phyloP scores from a whole-genome alignment of 2,113 vertebrate species.

The Arothron firmamentum region DNA sequence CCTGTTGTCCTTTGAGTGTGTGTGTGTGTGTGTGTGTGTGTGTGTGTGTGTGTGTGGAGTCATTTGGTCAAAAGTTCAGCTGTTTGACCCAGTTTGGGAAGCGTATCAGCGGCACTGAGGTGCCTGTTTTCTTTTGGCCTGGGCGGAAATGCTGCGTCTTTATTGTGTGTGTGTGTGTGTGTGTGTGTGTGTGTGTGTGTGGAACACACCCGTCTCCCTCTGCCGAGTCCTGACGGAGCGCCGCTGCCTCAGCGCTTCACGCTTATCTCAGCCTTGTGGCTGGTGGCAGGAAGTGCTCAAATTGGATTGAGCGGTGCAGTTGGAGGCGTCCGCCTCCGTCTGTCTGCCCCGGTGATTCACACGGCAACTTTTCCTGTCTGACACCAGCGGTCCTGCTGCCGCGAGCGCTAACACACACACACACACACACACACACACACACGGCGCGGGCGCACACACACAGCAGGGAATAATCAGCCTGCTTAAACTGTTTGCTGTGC shows the following conservation, averaged over 20 bases:
- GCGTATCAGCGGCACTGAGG: not conserved
- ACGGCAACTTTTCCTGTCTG: slow-evolving; percentile 18
- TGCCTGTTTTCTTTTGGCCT: not conserved
- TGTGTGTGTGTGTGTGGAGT: no score
- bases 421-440: not conserved
- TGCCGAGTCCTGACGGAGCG: not conserved
- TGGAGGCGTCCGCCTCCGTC: slow-evolving; percentile 43
- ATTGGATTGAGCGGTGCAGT: slow-evolving; percentile 56
- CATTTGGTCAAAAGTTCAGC: slow-evolving; percentile 54
- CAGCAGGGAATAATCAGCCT: slow-evolving; percentile 39
- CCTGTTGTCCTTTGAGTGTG: no score
- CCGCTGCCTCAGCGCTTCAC: slow-evolving; percentile 1
- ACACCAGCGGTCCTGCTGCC: slow-evolving; percentile 13
- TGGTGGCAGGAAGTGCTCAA: slow-evolving; percentile 45
- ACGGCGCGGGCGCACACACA: not conserved
- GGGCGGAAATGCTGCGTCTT: no score
- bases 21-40: no score
- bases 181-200: not conserved
- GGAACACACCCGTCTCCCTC: no score
- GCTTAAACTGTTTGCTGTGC: slow-evolving; percentile 23
- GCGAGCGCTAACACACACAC: slow-evolving; percentile 6
- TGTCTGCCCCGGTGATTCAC: slow-evolving; percentile 37
- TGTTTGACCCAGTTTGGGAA: slow-evolving; percentile 41
- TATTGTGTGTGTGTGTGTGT: not conserved
- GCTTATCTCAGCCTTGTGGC: slow-evolving; percentile 9